These are phyloP conservation scores for Nephrotoma appendiculata DNA, from an alignment of 2,888 invertebrate genomes.

Conservation along the genomic window DNA sequence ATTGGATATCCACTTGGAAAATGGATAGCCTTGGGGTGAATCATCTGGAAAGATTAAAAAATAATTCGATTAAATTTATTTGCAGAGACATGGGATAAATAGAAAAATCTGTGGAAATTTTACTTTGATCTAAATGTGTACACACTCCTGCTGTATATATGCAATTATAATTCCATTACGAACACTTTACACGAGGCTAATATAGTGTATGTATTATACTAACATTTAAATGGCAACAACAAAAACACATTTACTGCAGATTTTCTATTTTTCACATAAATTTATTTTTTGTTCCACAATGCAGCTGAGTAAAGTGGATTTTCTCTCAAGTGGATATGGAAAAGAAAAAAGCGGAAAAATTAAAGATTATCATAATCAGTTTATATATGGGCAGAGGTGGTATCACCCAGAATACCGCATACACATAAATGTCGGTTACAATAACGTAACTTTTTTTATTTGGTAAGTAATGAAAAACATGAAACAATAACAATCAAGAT, in stretches of 20 bases:
- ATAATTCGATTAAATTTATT: background rate
- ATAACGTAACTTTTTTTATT: background rate
- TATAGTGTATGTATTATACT: background rate
- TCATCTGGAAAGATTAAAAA: constrained; percentile 43
- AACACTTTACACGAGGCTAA: background rate
- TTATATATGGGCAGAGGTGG: background rate
- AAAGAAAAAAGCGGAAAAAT: background rate
- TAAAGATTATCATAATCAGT: background rate
- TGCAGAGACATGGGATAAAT: no score
- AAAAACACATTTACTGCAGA: background rate
- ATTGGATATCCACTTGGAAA: constrained; percentile 47
- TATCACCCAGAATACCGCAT: background rate
- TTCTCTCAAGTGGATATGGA: background rate
- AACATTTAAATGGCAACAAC: background rate
- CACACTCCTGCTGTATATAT: background rate
- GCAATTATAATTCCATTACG: background rate
- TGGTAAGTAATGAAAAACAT: background rate
- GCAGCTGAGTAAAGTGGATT: background rate
- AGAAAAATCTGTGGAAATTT: background rate
- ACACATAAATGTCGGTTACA: background rate
- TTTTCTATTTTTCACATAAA: background rate
- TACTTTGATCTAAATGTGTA: background rate
- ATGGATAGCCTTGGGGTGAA: constrained; percentile 49
- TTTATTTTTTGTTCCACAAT: background rate
- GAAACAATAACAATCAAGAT: background rate